Conservation (phyloP, 1,140 invertebrate genomes). For the Drosophila rhopaloa region DNA sequence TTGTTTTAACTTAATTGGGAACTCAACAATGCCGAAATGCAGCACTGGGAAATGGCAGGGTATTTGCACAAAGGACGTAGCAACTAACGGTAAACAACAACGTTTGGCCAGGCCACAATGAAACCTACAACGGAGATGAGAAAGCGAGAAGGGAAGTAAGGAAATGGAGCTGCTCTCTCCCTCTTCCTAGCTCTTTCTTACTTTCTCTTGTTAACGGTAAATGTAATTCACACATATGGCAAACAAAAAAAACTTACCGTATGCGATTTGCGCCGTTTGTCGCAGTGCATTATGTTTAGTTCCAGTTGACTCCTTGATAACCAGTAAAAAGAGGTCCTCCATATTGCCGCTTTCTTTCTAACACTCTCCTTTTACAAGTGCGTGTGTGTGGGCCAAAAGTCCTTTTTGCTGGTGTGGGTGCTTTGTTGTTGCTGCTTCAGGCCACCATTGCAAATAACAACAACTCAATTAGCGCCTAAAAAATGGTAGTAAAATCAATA, state of each 20-base stretch:
- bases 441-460: slow-evolving; percentile 49
- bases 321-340: slow-evolving; percentile 93
- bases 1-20: too few species aligned
- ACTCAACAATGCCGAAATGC: background rate
- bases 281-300: slow-evolving; percentile 89
- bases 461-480: slow-evolving; percentile 66
- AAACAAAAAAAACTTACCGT: slow-evolving; percentile 86
- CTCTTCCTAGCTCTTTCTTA: slow-evolving; percentile 1
- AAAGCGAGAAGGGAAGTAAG: slow-evolving; percentile 17
- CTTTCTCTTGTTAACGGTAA: background rate
- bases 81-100: slow-evolving; percentile 46
- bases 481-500: slow-evolving; percentile 72
- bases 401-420: slow-evolving; percentile 11
- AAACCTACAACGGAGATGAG: slow-evolving; percentile 3
- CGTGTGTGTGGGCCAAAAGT: slow-evolving; percentile 9
- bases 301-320: slow-evolving; percentile 91
- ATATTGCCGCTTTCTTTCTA: slow-evolving; percentile 85
- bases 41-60: slow-evolving; percentile 24
- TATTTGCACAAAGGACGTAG: slow-evolving; percentile 38
- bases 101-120: slow-evolving; percentile 5
- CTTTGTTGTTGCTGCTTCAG: slow-evolving; percentile 26
- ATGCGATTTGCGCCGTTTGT: slow-evolving; percentile 92
- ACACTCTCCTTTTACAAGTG: slow-evolving; percentile 7
- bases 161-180: slow-evolving; percentile 52
- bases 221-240: slow-evolving; percentile 27